Percentiles rank a stretch among this genome's conserved stretches.
These are phyloP conservation scores for Sebastolobus alascanus DNA, from an alignment of 2,797 vertebrate genomes.

Conservation along the genomic window DNA sequence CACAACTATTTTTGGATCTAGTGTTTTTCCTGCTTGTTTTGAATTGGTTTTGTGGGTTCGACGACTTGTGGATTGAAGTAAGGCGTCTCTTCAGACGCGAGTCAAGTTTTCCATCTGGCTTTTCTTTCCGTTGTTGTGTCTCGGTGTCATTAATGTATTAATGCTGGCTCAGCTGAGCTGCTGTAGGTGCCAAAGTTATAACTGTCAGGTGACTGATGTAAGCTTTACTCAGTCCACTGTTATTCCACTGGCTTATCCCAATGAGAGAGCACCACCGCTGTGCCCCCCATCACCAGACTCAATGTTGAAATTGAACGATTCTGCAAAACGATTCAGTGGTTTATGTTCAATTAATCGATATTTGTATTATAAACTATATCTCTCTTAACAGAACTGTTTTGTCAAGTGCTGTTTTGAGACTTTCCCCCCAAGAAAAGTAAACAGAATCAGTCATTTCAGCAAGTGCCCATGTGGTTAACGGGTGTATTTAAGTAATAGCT, in stretches of 20 bases:
- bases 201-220: slow-evolving; percentile 32
- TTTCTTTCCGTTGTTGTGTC: slow-evolving; percentile 58
- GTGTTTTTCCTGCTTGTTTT: background rate
- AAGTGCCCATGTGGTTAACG: background rate
- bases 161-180: slow-evolving; percentile 31
- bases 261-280: background rate
- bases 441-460: background rate
- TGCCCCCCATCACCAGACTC: background rate
- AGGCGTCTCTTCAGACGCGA: slow-evolving; percentile 20
- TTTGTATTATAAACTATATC: background rate
- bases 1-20: background rate
- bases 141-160: slow-evolving; percentile 47
- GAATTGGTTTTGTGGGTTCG: background rate
- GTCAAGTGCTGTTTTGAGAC: background rate
- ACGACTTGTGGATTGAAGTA: background rate
- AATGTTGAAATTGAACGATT: background rate
- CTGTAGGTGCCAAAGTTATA: slow-evolving; percentile 10
- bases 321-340: background rate
- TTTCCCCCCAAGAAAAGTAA: background rate
- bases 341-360: background rate
- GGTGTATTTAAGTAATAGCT: too few species aligned
- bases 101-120: slow-evolving; percentile 55
- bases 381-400: background rate
- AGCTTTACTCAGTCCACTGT: slow-evolving; percentile 21
- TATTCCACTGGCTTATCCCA: slow-evolving; percentile 6